Evolutionary conservation across 2,797 vertebrate species (phyloP), one percentile per base, ranked within the genome.

Genomic region (Urocyon cinereoargenteus): DNA sequence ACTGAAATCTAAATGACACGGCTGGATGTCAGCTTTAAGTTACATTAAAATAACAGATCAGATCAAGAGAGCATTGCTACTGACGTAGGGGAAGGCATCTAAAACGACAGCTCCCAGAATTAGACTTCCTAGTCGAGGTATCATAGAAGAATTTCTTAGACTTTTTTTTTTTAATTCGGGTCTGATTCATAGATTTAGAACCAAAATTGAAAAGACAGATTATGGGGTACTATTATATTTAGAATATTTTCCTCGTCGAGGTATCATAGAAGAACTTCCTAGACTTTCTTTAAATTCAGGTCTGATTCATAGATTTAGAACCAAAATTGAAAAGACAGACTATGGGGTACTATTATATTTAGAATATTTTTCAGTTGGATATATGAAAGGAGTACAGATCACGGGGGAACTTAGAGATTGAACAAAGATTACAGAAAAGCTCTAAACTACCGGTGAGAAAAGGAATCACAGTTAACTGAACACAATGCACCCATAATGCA

Each of bases 321-420:
- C 61, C 45, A 57, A 72, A n/a, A 75, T 85, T 86, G 40, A 90
- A 96, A 73, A 90, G 79, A 89, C 2, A 86, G 26, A 72, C 55
- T 83, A 78, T 90, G 31, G 57, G 75, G 70, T 89, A 53, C 26
- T 82, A 49, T 75, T 85, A 31, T 72, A 66, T 75, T 36, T 78
- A 87, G 51, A 90, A 70, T 49, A 86, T 73, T 96, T 93, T 94
- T 34, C 96, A 81, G 73, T 31, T 73, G 72, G 49, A 73, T n/a
- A 70, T 51, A 92, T 62, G 55, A 92, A 88, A 95, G 57, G 55
- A 88, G 73, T 72, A 92, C 92, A 96, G 81, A 82, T 36, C 34
- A 26, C 0, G 8, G 40, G 62, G 55, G 36, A 53, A 55, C 21
- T 31, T 85, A 86, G 40, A 92, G 36, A 82, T n/a, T 86, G 59